Base-by-base conservation (phyloP, 2,888 invertebrate genomes). In the Oxytorus armatus region DNA sequence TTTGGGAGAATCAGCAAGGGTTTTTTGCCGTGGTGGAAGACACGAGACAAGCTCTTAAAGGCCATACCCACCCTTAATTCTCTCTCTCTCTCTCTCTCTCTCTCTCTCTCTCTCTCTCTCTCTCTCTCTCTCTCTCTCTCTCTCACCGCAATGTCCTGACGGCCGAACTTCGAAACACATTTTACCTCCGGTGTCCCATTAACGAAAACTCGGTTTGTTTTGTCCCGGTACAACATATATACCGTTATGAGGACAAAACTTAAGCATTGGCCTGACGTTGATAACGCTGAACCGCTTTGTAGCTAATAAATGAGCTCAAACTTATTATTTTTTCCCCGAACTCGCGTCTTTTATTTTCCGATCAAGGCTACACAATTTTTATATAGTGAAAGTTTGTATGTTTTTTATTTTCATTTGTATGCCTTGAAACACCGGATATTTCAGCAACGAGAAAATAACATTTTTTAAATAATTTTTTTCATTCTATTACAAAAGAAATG, bases 21-120 rank as follows among this genome's bases (percentile, higher is more conserved):
- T 55, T 55, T n/a, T n/a, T 70, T 59, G 47, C 47, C 75, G 25
- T 36, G 63, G 29, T 29, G 49, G 47, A 75, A 74, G 74, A 74
- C 25, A 78, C 82, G 82, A 82, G 86, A 86, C 87, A 88, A 89
- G 86, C 89, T 88, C 89, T 88, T 89, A 87, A 88, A 89, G 84
- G 86, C 82, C n/a, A 53, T 68, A 49, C 61, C 18, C 69, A 49
- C 70, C 69, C 49, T 49, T 16, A 18, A 33, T 29, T 21, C 70
- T 53, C 47, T 33, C 51, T 33, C 51, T 8, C 8, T 39, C 36
- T 16, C 33, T 51, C 18, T 10, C 10, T 18, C 33, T 59, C 55
- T 36, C 8, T 33, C n/a, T 8, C 14, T 21, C 11, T 5, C 39
- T 16, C 53, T 14, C 29, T 49, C 16, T 8, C 8, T 16, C 29